These are phyloP conservation scores for Anastrepha ludens DNA, from an alignment of 1,140 invertebrate genomes.

Conservation along the genomic window DNA sequence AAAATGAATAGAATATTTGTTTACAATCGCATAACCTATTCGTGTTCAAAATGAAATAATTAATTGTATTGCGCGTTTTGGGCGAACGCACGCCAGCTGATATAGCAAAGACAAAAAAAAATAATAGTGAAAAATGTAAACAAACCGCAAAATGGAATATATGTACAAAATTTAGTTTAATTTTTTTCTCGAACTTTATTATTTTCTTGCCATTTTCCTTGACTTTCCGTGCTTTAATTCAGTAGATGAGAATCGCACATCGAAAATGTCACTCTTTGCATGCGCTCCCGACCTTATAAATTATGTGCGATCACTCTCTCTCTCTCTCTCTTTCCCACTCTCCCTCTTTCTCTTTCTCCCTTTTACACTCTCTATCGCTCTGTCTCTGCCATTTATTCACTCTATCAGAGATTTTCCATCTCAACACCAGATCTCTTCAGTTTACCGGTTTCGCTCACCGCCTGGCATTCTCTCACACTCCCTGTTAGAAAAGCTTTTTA, in stretches of 20 bases:
- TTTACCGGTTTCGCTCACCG: too few relatives aligned
- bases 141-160: neutral
- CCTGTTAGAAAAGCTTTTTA: neutral
- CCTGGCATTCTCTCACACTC: neutral
- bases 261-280: neutral
- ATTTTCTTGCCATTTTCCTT: neutral
- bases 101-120: neutral
- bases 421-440: too few relatives aligned
- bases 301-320: too few relatives aligned
- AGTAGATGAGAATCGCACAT: neutral
- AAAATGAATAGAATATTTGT: conserved; percentile 2
- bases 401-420: too few relatives aligned
- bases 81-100: neutral
- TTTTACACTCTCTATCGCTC: too few relatives aligned
- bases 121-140: neutral
- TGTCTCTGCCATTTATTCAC: too few relatives aligned
- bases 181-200: neutral
- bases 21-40: neutral
- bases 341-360: too few relatives aligned
- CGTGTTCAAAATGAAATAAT: neutral
- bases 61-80: neutral
- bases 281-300: neutral
- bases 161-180: neutral
- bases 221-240: neutral
- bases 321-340: too few relatives aligned